Percentiles rank a stretch among this genome's conserved stretches.
phyloP scores from a whole-genome alignment of 92 coral and sea anemone genomes.

The Epizoanthus fatuus region DNA sequence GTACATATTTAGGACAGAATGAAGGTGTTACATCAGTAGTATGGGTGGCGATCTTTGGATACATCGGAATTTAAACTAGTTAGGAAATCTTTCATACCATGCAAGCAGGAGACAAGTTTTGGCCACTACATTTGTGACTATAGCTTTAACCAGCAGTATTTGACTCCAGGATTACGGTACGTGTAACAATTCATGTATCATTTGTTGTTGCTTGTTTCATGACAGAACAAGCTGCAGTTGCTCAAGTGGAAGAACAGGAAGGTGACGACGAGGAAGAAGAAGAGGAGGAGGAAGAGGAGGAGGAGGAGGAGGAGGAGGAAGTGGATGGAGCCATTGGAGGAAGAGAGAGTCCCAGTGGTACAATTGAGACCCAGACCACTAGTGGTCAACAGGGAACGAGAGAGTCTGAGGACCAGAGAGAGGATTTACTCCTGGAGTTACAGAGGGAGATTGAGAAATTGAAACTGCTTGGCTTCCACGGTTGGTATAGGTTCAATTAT shows the following conservation, averaged over 20 bases:
- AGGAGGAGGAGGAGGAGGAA: conserved; percentile 15
- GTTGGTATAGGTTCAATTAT: conserved; percentile 10
- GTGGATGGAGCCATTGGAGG: conserved; percentile 41
- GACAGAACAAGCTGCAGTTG: conserved; percentile 36
- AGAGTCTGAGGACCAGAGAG: conserved; percentile 39
- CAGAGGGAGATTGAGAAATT: conserved; percentile 83
- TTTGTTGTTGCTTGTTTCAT: neutral
- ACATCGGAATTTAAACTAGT: too few species aligned
- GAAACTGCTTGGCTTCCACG: conserved; percentile 68
- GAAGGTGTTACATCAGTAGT: too few species aligned
- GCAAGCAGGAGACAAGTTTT: too few species aligned
- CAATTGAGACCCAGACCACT: conserved; percentile 2
- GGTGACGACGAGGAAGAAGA: conserved; percentile 28
- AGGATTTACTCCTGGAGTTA: conserved; percentile 73
- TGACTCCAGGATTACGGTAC: too few species aligned
- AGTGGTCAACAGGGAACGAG: neutral
- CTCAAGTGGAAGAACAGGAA: conserved; percentile 9
- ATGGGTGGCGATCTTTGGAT: too few species aligned
- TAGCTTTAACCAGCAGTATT: too few species aligned
- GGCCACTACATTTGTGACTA: too few species aligned
- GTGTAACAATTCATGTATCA: neutral
- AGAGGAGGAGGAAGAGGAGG: conserved; percentile 13
- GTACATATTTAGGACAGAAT: too few species aligned
- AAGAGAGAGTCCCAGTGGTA: conserved; percentile 28
- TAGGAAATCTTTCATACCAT: too few species aligned